A percentile compares a stretch with the other conserved stretches of the same genome.
These are phyloP conservation scores for Andrena dorsata DNA, from an alignment of 2,888 invertebrate species.

Conservation along the genomic window DNA sequence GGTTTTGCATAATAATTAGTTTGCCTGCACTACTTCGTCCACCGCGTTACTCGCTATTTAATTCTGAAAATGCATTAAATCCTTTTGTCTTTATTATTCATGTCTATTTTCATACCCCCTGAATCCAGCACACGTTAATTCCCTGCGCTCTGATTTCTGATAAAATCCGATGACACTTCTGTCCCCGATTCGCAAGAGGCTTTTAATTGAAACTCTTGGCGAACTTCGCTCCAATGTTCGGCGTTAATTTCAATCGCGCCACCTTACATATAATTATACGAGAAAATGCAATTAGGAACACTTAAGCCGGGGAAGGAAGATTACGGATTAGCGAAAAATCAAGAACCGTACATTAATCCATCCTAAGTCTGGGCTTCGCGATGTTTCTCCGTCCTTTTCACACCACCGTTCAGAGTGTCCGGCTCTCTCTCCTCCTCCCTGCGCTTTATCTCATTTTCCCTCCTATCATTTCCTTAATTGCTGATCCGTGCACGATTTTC, in stretches of 20 bases:
- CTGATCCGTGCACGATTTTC: constrained; percentile 32
- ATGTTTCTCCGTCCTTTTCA: constrained; percentile 44
- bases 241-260: constrained; percentile 56
- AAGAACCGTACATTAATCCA: constrained; percentile 67
- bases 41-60: no score
- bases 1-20: no score
- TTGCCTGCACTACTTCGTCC: no score
- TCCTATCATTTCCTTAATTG: constrained; percentile 53
- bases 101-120: background rate
- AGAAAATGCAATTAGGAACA: constrained; percentile 63
- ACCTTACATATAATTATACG: constrained; percentile 53
- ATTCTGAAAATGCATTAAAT: background rate
- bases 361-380: constrained; percentile 42
- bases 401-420: constrained; percentile 17
- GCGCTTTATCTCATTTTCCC: constrained; percentile 1
- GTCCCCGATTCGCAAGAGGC: background rate
- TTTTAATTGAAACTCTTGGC: constrained; percentile 25
- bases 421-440: background rate
- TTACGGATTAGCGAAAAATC: constrained; percentile 67
- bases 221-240: constrained; percentile 33
- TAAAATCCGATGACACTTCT: constrained; percentile 31
- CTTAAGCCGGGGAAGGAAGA: constrained; percentile 49
- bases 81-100: background rate
- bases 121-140: constrained; percentile 33
- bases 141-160: constrained; percentile 19